Evolutionary conservation across 2,888 invertebrate species (phyloP).

Genomic region (Plebejus melissa): DNA sequence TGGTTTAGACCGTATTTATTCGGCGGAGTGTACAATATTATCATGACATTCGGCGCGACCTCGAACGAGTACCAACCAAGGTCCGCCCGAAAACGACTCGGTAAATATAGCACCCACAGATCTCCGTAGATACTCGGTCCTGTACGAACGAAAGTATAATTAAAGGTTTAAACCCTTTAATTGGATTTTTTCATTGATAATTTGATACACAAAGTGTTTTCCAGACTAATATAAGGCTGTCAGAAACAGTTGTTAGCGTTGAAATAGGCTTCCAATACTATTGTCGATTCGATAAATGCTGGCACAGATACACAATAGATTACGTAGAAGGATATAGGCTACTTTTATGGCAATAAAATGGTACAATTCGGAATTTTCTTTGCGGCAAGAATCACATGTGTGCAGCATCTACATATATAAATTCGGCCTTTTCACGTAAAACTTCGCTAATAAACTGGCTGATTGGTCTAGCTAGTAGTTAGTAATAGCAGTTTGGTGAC

Average conservation of each 20-base stretch:
- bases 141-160: slow-evolving; percentile 29
- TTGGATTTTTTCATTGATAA: background rate
- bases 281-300: background rate
- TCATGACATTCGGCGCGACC: slow-evolving; percentile 47
- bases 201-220: background rate
- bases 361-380: background rate
- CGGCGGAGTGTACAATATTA: slow-evolving; percentile 35
- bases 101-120: slow-evolving; percentile 43
- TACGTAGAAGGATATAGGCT: background rate
- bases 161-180: background rate
- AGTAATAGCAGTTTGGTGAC: background rate
- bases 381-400: background rate
- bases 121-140: slow-evolving; percentile 37
- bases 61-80: slow-evolving; percentile 57
- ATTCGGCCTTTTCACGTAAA: background rate
- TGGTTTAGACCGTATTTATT: background rate
- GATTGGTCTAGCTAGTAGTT: no score
- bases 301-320: background rate
- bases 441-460: no score
- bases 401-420: background rate
- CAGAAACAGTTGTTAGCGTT: no score
- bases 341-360: background rate
- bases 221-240: background rate
- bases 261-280: no score
- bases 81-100: slow-evolving; percentile 48